Percentiles rank a stretch among this genome's conserved stretches.
phyloP scores from a whole-genome alignment of 2,888 invertebrate species.

The Reticulitermes lucifugus region DNA sequence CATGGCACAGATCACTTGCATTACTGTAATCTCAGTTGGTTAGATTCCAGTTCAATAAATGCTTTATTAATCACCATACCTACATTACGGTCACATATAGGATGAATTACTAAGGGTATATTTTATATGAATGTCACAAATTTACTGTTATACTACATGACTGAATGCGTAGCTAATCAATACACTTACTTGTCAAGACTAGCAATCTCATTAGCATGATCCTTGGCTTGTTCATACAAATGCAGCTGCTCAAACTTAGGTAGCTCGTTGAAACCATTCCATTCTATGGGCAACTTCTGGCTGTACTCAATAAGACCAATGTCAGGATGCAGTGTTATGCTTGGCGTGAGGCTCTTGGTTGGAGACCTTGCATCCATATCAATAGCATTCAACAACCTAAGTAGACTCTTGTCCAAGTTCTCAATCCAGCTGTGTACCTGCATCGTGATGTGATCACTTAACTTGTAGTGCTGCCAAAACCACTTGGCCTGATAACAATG shows the following conservation, averaged over 20 bases:
- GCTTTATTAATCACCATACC: no score
- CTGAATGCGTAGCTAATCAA: no score
- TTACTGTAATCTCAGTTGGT: no score
- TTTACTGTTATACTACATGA: no score
- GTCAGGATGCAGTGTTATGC: slow-evolving; percentile 55
- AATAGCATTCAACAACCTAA: slow-evolving; percentile 54
- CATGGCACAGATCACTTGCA: no score
- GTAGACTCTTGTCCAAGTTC: slow-evolving; percentile 55
- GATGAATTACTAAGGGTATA: no score
- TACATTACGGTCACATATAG: no score
- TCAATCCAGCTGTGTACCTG: slow-evolving; percentile 52
- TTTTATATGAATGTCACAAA: no score
- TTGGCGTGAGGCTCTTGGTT: slow-evolving; percentile 51
- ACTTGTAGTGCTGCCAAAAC: slow-evolving; percentile 53
- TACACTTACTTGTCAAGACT: slow-evolving; percentile 32
- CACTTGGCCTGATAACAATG: slow-evolving; percentile 46
- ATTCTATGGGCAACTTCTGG: slow-evolving; percentile 57
- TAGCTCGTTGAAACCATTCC: slow-evolving; percentile 57
- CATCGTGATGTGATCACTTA: slow-evolving; percentile 53
- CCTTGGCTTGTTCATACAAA: slow-evolving; percentile 22
- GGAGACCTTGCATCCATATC: slow-evolving; percentile 54
- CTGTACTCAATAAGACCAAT: slow-evolving; percentile 57
- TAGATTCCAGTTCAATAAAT: no score
- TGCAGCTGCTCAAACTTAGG: slow-evolving; percentile 56
- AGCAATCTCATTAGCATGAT: slow-evolving; percentile 26